phyloP scores from a whole-genome alignment of 2,797 vertebrate genomes.

The Tachyglossus aculeatus region DNA sequence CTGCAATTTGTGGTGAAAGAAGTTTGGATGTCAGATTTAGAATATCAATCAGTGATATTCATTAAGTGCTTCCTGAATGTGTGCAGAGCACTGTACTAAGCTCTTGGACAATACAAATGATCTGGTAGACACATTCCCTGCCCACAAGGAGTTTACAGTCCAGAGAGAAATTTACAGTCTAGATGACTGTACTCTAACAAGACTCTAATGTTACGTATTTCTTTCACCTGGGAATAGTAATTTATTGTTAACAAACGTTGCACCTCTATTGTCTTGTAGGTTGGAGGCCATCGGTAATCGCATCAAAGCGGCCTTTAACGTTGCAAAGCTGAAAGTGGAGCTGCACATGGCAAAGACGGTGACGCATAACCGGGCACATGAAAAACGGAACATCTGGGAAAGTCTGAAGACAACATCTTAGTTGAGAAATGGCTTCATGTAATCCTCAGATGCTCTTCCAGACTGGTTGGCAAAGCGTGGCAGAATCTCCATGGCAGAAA shows the following conservation, averaged over 20 bases:
- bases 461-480: conserved; percentile 32
- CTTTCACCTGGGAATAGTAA: conserved; percentile 5
- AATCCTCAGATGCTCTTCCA: conserved; percentile 1
- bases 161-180: too few relatives aligned
- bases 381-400: conserved; percentile 53
- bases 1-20: neutral
- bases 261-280: conserved; percentile 64
- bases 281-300: conserved; percentile 71
- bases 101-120: too few relatives aligned
- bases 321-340: conserved; percentile 69
- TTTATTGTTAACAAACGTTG: conserved; percentile 3
- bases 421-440: conserved; percentile 7
- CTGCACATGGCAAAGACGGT: conserved; percentile 61
- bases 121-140: too few relatives aligned
- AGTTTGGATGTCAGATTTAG: conserved; percentile 10
- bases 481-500: conserved; percentile 42
- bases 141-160: too few relatives aligned
- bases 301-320: conserved; percentile 71
- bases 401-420: conserved; percentile 61
- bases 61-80: too few relatives aligned
- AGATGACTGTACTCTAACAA: too few relatives aligned
- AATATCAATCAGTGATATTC: too few relatives aligned
- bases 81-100: too few relatives aligned
- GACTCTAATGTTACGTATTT: conserved; percentile 36
- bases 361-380: conserved; percentile 70